Conservation (phyloP, 1,140 invertebrate genomes). For the Ptiloglossa arizonensis region DNA sequence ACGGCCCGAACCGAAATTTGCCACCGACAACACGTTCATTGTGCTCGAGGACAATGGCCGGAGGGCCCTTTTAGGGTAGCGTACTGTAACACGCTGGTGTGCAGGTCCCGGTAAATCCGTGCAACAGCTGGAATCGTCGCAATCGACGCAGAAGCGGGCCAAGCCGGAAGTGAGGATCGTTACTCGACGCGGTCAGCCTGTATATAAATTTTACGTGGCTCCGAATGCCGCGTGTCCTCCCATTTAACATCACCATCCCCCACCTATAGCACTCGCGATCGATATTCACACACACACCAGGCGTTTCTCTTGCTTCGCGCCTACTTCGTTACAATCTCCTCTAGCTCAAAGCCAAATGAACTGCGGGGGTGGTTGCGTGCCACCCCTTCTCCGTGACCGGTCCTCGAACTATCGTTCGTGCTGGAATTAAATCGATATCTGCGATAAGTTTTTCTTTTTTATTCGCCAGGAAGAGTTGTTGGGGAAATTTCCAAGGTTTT, state of each 20-base stretch:
- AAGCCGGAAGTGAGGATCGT: conserved; percentile 46
- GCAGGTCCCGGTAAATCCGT: conserved; percentile 27
- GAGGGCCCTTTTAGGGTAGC: conserved; percentile 4
- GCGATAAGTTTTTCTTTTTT: no score
- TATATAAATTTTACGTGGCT: conserved; percentile 40
- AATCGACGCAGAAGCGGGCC: conserved; percentile 1
- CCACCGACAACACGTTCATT: conserved; percentile 22
- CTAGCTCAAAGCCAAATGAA: not conserved
- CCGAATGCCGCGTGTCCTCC: not conserved
- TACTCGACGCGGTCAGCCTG: conserved; percentile 23
- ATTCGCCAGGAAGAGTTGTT: no score
- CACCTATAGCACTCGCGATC: no score
- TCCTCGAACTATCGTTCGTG: no score
- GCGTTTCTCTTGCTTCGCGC: not conserved
- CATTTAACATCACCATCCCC: no score
- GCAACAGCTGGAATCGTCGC: conserved; percentile 52
- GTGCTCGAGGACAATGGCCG: conserved; percentile 22
- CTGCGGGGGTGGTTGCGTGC: no score
- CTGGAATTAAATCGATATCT: no score
- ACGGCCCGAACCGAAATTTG: conserved; percentile 23
- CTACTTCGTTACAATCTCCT: conserved; percentile 12
- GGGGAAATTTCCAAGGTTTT: no score
- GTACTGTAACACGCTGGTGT: conserved; percentile 13
- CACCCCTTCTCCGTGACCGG: not conserved
- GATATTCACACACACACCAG: conserved; percentile 28